Base-by-base conservation (phyloP, 2,888 invertebrate species). In the Neoascia interrupta region DNA sequence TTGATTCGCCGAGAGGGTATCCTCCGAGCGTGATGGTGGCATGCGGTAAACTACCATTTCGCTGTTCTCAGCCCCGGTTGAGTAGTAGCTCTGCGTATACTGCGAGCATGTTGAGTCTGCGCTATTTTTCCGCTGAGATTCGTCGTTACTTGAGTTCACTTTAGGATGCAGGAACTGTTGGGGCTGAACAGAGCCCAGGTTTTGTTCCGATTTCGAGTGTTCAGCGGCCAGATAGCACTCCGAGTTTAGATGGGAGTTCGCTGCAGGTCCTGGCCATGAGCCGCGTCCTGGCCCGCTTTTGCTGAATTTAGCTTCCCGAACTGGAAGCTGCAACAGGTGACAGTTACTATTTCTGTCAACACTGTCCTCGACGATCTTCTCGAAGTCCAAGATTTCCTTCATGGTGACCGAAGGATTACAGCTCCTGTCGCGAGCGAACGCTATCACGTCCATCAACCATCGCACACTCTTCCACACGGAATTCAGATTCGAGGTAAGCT, bases 401-500 rank as follows among this genome's bases (percentile, higher is more conserved):
- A 88, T 87, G 8, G 85, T 84, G 81, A 88, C 81, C 82, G 88
- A 86, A 81, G 88, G 82, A 81, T 88, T 83, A 81, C 88, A 83
- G 15, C 90, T 90, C 36, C 94, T 92, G 85, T 98, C 98, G 74
- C 99, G 92, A 0, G 98, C 97, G 86, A 96, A 96, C 0, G 96
- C 94, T 60, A 99, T 96, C 4, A 98, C 94, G 85, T 98, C 97
- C 92, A 97, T 96, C 15, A 99, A 91, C 99, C 99, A 99, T 13
- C 99, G 92, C 39, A 96, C 94, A 15, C 94, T 94, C 85, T 97
- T 96, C 99, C 99, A 99, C 2, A 96, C 93, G 0, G 92, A 89
- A 84, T 98, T 98, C 43, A 98, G 90, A 84, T 93, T 95, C 26
- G 92, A 90, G 86, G 98, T 97, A 37, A 97, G 91, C 56, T 96